These are phyloP conservation scores for Mechanitis mazaeus DNA, from an alignment of 2,888 invertebrate species.

Conservation along the genomic window DNA sequence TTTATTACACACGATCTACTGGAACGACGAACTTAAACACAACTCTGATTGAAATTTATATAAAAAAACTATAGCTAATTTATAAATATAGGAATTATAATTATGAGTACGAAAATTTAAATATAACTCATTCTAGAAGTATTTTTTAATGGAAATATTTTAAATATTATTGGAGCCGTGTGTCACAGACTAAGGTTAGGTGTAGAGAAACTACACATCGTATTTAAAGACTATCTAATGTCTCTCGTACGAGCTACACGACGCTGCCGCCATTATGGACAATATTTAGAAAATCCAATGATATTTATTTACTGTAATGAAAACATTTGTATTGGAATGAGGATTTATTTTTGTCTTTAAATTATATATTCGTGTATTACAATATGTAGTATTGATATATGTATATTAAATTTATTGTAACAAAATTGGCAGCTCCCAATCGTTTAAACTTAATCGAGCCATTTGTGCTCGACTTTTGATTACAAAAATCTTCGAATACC, in stretches of 20 bases:
- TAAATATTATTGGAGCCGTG: conserved; percentile 3
- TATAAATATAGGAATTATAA: too few relatives aligned
- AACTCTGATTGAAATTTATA: too few relatives aligned
- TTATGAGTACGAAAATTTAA: too few relatives aligned
- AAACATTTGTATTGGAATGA: conserved; percentile 3
- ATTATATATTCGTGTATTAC: too few relatives aligned
- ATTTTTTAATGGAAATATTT: too few relatives aligned
- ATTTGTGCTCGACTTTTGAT: conserved; percentile 5
- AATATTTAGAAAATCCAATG: conserved; percentile 14
- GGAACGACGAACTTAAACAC: too few relatives aligned
- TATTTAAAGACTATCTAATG: conserved; percentile 28
- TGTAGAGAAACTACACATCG: conserved; percentile 17
- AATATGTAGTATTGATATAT: too few relatives aligned
- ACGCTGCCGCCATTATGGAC: conserved; percentile 14
- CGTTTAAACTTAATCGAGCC: neutral
- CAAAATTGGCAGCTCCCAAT: too few relatives aligned
- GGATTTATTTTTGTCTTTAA: neutral
- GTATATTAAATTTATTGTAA: too few relatives aligned
- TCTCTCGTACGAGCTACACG: conserved; percentile 16
- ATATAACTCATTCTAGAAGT: too few relatives aligned
- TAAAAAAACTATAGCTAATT: too few relatives aligned
- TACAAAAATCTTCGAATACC: neutral
- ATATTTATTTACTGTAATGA: conserved; percentile 3
- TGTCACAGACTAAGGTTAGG: conserved; percentile 7
- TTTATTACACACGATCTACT: conserved; percentile 18